Base-by-base conservation (phyloP, 2,888 invertebrate genomes). In the Dioctria rufipes region DNA sequence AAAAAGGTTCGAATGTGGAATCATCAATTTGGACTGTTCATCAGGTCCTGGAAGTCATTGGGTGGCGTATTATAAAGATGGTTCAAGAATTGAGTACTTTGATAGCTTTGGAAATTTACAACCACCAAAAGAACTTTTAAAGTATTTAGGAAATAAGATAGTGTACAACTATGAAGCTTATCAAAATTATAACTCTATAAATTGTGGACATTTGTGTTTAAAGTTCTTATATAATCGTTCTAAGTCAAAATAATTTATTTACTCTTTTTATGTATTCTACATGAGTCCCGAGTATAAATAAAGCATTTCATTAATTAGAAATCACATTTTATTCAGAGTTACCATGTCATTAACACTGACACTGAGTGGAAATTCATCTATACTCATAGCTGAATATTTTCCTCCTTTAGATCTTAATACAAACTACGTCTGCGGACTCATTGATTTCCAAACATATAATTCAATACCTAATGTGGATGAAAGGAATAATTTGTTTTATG, bases 21-120 rank as follows among this genome's bases (percentile, higher is more conserved):
- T 83, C 49, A 42, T 78, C 46, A 80, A 81, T 85, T 84, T 87
- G 79, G 87, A 87, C 83, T 78, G 79, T 66, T 82, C 66, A 63
- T 63, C 54, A 5, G 84, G 83, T 4, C 40, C 46, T 39, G 87
- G 88, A 9, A 86, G 87, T 25, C 87, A 89, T 84, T 87, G 88
- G 87, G 85, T 87, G 83, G 25, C 25, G 25, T 25, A 25, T 25
- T 25, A 25, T 25, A 25, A 25, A 25, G 25, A 25, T 25, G 25
- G 85, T 49, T 81, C 85, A 75, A 63, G 84, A 46, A 83, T 86
- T 40, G 82, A 84, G 67, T 88, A 88, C 83, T 88, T 86, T 84
- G 87, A 88, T 81, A 87, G 86, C 79, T 88, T 86, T 82, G 87
- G 87, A 5, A 85, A 88, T 83, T 83, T 87, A 40, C 83, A 83